Conservation (phyloP, 2,113 vertebrate genomes). For the Amphilophus citrinellus region DNA sequence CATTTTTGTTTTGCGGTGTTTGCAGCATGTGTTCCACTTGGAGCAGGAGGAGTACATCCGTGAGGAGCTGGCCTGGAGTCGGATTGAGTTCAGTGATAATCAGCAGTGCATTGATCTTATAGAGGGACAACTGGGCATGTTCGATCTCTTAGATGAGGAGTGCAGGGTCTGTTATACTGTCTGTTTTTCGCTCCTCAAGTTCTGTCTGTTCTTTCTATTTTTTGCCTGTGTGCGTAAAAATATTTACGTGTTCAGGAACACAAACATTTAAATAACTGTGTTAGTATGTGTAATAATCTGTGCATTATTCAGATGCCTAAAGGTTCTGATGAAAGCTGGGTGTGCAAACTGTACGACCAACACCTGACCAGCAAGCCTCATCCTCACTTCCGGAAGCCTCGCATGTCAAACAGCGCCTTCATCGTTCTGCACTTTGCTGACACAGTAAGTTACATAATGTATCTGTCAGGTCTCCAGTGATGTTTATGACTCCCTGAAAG, state of each 20-base stretch:
- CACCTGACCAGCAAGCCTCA: slow-evolving; percentile 72
- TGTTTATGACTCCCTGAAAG: not conserved
- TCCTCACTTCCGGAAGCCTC: slow-evolving; percentile 82
- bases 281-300: not conserved
- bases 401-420: slow-evolving; percentile 80
- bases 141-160: slow-evolving; percentile 86
- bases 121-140: slow-evolving; percentile 80
- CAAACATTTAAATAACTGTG: not conserved
- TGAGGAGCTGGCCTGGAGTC: slow-evolving; percentile 84
- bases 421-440: slow-evolving; percentile 85
- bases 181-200: too few relatives aligned
- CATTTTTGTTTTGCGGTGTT: not conserved
- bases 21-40: slow-evolving; percentile 85
- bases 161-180: slow-evolving; percentile 73
- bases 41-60: slow-evolving; percentile 86
- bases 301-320: slow-evolving; percentile 82
- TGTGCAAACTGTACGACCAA: slow-evolving; percentile 82
- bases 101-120: slow-evolving; percentile 84
- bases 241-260: not conserved
- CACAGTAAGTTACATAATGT: slow-evolving; percentile 61
- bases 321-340: slow-evolving; percentile 85
- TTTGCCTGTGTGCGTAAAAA: not conserved
- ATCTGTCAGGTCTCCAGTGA: not conserved
- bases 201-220: not conserved
- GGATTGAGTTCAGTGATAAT: slow-evolving; percentile 84